Conservation (phyloP, 2,888 invertebrate species). For the Plebejus argus region DNA sequence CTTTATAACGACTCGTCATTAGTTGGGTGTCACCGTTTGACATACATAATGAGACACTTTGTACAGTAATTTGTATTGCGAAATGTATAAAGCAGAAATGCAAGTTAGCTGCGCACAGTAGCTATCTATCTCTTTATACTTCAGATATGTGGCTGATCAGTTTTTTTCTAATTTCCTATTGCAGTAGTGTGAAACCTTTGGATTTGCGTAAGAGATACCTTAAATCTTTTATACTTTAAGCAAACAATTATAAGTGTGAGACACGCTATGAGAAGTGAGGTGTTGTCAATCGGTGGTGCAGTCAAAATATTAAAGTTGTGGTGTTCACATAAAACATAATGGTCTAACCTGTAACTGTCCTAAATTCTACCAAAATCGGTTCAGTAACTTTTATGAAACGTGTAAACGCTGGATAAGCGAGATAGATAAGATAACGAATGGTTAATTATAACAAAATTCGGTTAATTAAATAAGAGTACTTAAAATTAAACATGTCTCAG, state of each 20-base stretch:
- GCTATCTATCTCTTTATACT: background rate
- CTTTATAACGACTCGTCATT: constrained; percentile 30
- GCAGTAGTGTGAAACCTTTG: constrained; percentile 10
- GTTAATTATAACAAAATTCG: no score
- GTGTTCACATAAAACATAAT: no score
- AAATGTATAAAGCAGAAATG: constrained; percentile 31
- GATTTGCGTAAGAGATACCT: constrained; percentile 7
- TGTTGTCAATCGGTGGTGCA: background rate
- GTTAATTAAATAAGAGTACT: no score
- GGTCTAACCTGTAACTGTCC: no score
- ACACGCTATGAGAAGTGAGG: background rate
- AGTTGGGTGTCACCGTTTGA: constrained; percentile 32
- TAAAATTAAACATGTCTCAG: no score
- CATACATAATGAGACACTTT: constrained; percentile 30
- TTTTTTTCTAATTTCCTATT: background rate
- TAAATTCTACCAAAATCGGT: no score
- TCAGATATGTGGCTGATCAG: constrained; percentile 13
- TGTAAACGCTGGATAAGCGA: no score
- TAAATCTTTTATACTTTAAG: background rate
- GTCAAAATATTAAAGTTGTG: no score
- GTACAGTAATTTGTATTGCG: constrained; percentile 30
- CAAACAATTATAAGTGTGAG: background rate
- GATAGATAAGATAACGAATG: no score
- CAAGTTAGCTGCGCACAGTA: background rate
- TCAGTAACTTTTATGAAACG: no score